Percentiles rank a stretch among this genome's conserved stretches.
These are phyloP conservation scores for Drosophila anomalata DNA, from an alignment of 2,888 invertebrate genomes.

Conservation along the genomic window DNA sequence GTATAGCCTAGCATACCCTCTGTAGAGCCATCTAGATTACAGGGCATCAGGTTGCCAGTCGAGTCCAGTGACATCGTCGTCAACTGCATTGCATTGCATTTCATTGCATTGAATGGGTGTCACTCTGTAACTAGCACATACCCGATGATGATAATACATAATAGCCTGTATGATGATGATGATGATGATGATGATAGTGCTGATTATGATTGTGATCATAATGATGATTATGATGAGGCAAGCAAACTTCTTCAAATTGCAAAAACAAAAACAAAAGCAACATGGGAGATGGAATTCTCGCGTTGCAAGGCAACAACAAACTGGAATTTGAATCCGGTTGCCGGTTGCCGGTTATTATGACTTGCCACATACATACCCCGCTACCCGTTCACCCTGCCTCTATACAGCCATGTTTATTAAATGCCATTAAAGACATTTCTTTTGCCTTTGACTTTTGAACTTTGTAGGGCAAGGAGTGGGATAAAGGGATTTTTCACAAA, in stretches of 20 bases:
- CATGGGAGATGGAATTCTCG: constrained; percentile 39
- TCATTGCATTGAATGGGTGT: constrained; percentile 61
- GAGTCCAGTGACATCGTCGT: constrained; percentile 32
- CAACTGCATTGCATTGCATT: constrained; percentile 25
- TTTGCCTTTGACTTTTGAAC: constrained; percentile 37
- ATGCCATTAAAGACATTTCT: constrained; percentile 68
- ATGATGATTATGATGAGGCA: constrained; percentile 59
- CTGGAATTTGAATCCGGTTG: constrained; percentile 76
- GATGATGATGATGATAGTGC: constrained; percentile 47
- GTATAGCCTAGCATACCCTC: neutral
- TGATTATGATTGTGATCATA: constrained; percentile 45
- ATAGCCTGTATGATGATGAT: constrained; percentile 38
- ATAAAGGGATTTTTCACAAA: constrained; percentile 1
- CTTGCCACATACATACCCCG: neutral
- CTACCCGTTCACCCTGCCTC: neutral
- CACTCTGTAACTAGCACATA: constrained; percentile 71
- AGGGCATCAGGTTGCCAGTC: constrained; percentile 17
- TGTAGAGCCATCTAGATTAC: neutral
- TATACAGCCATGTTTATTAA: constrained; percentile 60
- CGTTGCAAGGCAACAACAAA: constrained; percentile 51
- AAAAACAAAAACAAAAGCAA: neutral
- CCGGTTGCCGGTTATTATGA: constrained; percentile 42
- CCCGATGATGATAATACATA: constrained; percentile 57
- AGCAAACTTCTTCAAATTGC: constrained; percentile 34
- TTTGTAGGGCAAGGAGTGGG: constrained; percentile 4